phyloP scores from a whole-genome alignment of 1,140 invertebrate species.

The Ooceraea biroi region DNA sequence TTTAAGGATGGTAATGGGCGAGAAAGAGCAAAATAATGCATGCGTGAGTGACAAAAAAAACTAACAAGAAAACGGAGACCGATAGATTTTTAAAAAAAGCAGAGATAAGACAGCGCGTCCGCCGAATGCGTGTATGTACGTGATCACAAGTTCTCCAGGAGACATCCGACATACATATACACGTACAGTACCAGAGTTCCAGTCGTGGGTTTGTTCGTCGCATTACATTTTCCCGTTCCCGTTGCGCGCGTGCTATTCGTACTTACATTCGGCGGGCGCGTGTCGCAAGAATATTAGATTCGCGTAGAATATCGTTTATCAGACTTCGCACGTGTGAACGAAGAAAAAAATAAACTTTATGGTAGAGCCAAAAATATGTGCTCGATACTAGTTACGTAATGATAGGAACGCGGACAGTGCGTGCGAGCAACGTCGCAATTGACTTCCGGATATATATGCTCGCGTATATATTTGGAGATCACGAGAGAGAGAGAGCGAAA shows the following conservation, averaged over 20 bases:
- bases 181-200: not conserved
- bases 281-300: conserved; percentile 46
- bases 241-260: not conserved
- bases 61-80: conserved; percentile 34
- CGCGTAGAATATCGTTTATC: conserved; percentile 68
- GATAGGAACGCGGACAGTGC: conserved; percentile 69
- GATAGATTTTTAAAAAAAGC: conserved; percentile 25
- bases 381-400: conserved; percentile 73
- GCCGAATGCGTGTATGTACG: conserved; percentile 38
- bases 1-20: not conserved
- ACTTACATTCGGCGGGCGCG: conserved; percentile 55
- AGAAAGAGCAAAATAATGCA: conserved; percentile 3
- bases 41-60: conserved; percentile 51
- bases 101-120: conserved; percentile 37
- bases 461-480: conserved; percentile 47
- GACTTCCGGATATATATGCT: conserved; percentile 67
- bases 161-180: not conserved
- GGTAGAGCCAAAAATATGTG: conserved; percentile 67
- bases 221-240: conserved; percentile 12
- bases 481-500: conserved; percentile 56
- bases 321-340: conserved; percentile 70
- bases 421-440: conserved; percentile 61
- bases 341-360: conserved; percentile 64
- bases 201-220: conserved; percentile 56
- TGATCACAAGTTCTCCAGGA: conserved; percentile 48